phyloP scores from a whole-genome alignment of 1,140 invertebrate species.

The Cryptotermes secundus region DNA sequence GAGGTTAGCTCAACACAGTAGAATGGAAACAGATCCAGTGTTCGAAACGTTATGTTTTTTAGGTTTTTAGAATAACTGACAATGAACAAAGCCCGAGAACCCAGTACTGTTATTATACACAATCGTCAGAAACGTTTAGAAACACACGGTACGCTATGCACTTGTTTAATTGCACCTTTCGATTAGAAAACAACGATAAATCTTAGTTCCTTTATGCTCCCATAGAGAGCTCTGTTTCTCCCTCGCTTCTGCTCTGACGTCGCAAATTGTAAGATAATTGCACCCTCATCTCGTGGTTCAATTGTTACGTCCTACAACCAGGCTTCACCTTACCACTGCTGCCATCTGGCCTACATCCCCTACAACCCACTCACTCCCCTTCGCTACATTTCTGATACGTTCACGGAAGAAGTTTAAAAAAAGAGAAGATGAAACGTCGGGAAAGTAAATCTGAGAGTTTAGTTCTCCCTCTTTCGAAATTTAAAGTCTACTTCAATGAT shows the following conservation, averaged over 20 bases:
- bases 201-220: not conserved
- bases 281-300: conserved; percentile 13
- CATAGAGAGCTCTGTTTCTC: not conserved
- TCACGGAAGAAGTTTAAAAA: not conserved
- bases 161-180: too few relatives aligned
- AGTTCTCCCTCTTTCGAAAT: not conserved
- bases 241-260: not conserved
- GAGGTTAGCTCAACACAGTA: too few relatives aligned
- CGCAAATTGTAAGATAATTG: conserved; percentile 12
- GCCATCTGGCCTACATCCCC: conserved; percentile 4
- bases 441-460: not conserved
- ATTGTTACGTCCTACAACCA: conserved; percentile 11
- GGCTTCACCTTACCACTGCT: conserved; percentile 9
- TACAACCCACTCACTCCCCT: not conserved
- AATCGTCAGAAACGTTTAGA: too few relatives aligned
- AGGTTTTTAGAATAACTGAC: too few relatives aligned
- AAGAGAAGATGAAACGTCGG: not conserved
- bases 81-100: too few relatives aligned
- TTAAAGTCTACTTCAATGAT: too few relatives aligned
- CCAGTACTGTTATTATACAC: too few relatives aligned
- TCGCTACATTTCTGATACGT: not conserved
- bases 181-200: not conserved
- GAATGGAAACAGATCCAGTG: too few relatives aligned
- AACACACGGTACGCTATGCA: too few relatives aligned
- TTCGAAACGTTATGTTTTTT: too few relatives aligned